Evolutionary conservation across 2,888 invertebrate species (phyloP), one percentile per base, ranked within the genome.

Genomic region (Pocota personata): DNA sequence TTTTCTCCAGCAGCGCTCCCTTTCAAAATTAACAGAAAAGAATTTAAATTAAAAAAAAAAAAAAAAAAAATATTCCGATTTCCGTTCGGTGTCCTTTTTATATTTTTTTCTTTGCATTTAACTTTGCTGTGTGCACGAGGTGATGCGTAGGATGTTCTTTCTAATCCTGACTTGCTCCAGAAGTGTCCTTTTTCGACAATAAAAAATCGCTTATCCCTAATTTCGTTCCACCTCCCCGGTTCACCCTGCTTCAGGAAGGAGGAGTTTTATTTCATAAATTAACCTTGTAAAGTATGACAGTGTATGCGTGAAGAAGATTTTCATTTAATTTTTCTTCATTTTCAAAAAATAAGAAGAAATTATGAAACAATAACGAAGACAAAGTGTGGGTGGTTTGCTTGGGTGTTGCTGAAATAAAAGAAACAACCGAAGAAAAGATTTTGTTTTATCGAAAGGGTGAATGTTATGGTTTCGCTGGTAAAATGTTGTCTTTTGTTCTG

Each of bases 141-240:
- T 69, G 30, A 30, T 58, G 57, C 71, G 71, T 58, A 35, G 69
- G n/a, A 16, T 55, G 14, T 14, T 55, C 14, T 14, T 30, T 21
- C 48, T 10, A 48, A 12, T 10, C 21, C 48, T 43, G 43, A 66
- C 55, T 66, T 24, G 43, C 19, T n/a, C 19, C 58, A 40, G 19
- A 58, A 73, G 66, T 80, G 84, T 82, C 84, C 80, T 60, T 76
- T 79, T 71, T 72, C 8, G 64, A 66, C 50, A 75, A 86, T 80
- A 82, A 86, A 86, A 82, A 86, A 43, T 66, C 80, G 75, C 76
- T 86, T 86, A 80, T 86, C 76, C 67, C 32, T 76, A 80, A 80
- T 80, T 75, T 58, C 37, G n/a, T 71, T 43, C 52, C 55, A 62
- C 10, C 24, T 24, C 21, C 43, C 43, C 7, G 12, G 10, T 58